Evolutionary conservation across 37 sponge, comb jelly and placozoan genomes (phyloP).

Genomic region (Amphimedon queenslandica): DNA sequence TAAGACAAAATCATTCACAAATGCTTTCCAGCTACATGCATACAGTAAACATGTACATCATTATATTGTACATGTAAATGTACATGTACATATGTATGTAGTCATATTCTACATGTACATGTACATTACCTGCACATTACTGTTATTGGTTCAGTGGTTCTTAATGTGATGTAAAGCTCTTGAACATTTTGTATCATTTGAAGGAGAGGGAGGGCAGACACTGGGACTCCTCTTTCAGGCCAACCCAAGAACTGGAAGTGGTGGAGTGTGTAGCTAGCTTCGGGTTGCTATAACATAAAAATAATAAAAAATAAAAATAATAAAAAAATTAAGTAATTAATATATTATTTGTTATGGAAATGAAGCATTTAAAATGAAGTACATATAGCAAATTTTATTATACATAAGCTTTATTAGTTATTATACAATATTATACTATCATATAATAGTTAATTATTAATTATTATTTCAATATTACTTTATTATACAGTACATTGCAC

Average conservation of each 20-base stretch:
- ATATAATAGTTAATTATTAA: no score
- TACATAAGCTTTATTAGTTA: no score
- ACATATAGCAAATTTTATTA: no score
- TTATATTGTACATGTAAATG: neutral
- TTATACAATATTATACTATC: no score
- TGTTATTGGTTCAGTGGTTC: conserved; percentile 48
- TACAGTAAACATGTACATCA: conserved; percentile 6
- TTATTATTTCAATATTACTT: no score
- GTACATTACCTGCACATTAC: conserved; percentile 77
- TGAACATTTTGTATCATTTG: conserved; percentile 78
- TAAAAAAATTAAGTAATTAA: no score
- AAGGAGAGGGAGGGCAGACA: conserved; percentile 56
- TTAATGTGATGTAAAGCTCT: conserved; percentile 61
- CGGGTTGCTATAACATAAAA: conserved; percentile 17
- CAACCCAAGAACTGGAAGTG: conserved; percentile 86
- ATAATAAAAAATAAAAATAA: no score
- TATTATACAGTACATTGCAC: no score
- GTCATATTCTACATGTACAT: neutral
- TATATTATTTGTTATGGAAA: no score
- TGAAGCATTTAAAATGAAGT: no score
- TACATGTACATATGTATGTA: neutral
- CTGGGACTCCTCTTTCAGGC: conserved; percentile 79
- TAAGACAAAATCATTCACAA: neutral
- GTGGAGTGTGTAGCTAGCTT: conserved; percentile 33
- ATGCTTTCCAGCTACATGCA: neutral